phyloP scores from a whole-genome alignment of 2,797 vertebrate species.

The Geotrypetes seraphini region DNA sequence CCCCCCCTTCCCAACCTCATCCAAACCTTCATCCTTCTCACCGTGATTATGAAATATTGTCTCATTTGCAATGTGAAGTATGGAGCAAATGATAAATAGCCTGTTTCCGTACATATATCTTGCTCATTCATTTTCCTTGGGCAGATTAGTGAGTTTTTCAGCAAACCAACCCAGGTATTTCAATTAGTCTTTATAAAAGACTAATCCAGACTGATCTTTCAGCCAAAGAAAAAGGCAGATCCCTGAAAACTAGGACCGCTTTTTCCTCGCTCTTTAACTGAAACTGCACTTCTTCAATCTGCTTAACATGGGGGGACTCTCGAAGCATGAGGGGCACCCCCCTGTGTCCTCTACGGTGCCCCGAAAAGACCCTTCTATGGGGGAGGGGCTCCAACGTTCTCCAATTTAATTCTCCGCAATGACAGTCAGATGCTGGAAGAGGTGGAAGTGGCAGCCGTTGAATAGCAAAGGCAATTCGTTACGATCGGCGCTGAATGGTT shows the following conservation, averaged over 20 bases:
- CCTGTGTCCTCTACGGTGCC: too few species aligned
- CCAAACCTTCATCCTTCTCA: constrained; percentile 8
- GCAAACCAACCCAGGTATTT: constrained; percentile 48
- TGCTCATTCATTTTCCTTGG: constrained; percentile 24
- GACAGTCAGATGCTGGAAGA: constrained; percentile 47
- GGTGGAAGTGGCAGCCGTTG: constrained; percentile 35
- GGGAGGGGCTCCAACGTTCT: too few species aligned
- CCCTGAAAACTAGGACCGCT: constrained; percentile 55
- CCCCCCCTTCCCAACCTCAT: too few species aligned
- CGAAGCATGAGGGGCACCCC: too few species aligned
- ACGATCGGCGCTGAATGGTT: constrained; percentile 32
- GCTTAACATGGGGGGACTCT: too few species aligned
- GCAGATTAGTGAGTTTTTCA: constrained; percentile 36
- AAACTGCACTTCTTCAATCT: too few species aligned
- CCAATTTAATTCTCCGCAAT: constrained; percentile 55
- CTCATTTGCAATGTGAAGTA: constrained; percentile 74
- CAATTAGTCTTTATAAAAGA: constrained; percentile 39
- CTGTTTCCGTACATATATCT: constrained; percentile 71
- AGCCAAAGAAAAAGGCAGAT: constrained; percentile 45
- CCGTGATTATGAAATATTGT: constrained; percentile 87
- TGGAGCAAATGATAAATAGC: constrained; percentile 72
- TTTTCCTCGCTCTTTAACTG: constrained; percentile 56
- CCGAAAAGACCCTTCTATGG: too few species aligned
- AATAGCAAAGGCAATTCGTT: constrained; percentile 39
- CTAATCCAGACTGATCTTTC: constrained; percentile 45